phyloP scores from a whole-genome alignment of 1,140 invertebrate genomes.

The Streblospio benedicti region DNA sequence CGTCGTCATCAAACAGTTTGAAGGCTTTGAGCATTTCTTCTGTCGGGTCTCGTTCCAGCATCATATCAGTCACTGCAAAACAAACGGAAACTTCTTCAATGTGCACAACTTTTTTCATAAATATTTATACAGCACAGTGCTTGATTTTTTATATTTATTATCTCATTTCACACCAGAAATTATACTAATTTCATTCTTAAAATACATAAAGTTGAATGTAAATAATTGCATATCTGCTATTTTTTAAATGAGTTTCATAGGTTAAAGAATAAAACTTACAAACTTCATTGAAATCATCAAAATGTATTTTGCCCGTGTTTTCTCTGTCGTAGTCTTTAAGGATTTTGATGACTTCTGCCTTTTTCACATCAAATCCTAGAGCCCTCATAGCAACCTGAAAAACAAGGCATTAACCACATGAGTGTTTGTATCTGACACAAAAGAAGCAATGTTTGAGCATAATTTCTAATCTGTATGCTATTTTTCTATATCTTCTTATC shows the following conservation, averaged over 20 bases:
- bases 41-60: conserved; percentile 45
- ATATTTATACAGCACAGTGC: too few species aligned
- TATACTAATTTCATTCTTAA: too few species aligned
- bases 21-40: conserved; percentile 48
- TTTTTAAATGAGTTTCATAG: too few species aligned
- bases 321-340: conserved; percentile 45
- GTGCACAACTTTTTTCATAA: background rate
- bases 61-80: conserved; percentile 45
- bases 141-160: too few species aligned
- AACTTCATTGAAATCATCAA: conserved; percentile 49
- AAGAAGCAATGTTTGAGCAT: too few species aligned
- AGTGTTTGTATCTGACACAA: too few species aligned
- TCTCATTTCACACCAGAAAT: too few species aligned
- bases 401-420: background rate
- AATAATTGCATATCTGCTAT: too few species aligned
- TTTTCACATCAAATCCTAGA: conserved; percentile 48
- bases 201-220: too few species aligned
- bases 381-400: conserved; percentile 45
- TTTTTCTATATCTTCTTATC: too few species aligned
- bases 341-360: conserved; percentile 45
- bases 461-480: too few species aligned
- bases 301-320: conserved; percentile 43
- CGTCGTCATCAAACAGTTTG: conserved; percentile 48
- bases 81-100: background rate
- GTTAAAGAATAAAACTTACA: conserved; percentile 32